Evolutionary conservation across 2,113 vertebrate species (phyloP).

Genomic region (Gila orcuttii): DNA sequence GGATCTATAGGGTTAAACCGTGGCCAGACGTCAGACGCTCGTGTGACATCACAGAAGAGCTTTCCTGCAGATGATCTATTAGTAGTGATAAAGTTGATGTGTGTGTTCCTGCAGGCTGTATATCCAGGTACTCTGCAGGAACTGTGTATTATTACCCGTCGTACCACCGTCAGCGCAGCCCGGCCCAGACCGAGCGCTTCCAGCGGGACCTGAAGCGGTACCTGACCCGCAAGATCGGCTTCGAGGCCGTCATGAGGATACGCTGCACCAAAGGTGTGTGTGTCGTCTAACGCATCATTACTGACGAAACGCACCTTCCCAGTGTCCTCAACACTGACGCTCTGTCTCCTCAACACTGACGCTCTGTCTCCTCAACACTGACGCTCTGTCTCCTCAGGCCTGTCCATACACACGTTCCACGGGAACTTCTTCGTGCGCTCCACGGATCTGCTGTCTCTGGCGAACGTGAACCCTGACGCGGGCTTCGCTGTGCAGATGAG

Average conservation of each 20-base stretch:
- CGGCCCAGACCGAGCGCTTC: constrained; percentile 88
- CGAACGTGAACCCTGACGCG: constrained; percentile 94
- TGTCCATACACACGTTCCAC: constrained; percentile 99
- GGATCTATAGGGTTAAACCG: too few relatives aligned
- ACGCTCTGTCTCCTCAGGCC: constrained; percentile 72
- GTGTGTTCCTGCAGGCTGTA: constrained; percentile 82
- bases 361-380: too few relatives aligned
- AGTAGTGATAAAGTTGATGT: too few relatives aligned
- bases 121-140: constrained; percentile 95
- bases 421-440: constrained; percentile 98
- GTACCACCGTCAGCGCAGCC: constrained; percentile 92
- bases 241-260: constrained; percentile 98
- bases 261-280: constrained; percentile 88
- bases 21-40: too few relatives aligned
- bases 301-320: too few relatives aligned
- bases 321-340: too few relatives aligned
- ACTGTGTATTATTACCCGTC: constrained; percentile 93
- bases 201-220: constrained; percentile 93
- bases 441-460: constrained; percentile 92
- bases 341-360: constrained; percentile 57
- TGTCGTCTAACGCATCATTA: too few relatives aligned
- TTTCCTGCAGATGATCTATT: too few relatives aligned
- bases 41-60: too few relatives aligned
- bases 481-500: constrained; percentile 98
- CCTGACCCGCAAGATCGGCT: constrained; percentile 93